Conservation (phyloP, 2,797 vertebrate species). For the Phaenicophaeus curvirostris region DNA sequence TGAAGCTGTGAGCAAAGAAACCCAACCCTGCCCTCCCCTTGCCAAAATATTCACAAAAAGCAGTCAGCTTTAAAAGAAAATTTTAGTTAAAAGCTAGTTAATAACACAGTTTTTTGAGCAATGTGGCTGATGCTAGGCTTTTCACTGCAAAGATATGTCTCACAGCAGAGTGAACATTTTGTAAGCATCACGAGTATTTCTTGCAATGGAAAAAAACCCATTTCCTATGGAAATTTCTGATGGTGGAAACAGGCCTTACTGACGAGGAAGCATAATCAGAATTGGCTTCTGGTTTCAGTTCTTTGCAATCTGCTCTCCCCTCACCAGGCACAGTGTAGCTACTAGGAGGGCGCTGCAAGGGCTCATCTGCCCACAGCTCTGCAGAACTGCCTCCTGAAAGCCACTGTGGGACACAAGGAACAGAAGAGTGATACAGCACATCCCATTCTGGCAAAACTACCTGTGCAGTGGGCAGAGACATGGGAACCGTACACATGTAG, state of each 20-base stretch:
- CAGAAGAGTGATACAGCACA: neutral
- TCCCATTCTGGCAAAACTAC: rapidly evolving
- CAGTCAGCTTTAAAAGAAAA: neutral
- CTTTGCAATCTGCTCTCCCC: neutral
- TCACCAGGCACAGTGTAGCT: neutral
- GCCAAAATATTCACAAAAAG: neutral
- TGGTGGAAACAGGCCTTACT: neutral
- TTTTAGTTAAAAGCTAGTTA: neutral
- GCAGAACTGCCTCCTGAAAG: neutral
- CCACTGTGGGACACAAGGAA: neutral
- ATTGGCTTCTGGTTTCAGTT: neutral
- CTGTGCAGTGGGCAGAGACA: rapidly evolving
- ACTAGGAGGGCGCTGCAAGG: neutral
- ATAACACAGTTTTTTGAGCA: neutral
- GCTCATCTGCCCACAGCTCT: neutral
- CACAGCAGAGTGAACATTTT: rapidly evolving
- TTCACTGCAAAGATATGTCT: neutral
- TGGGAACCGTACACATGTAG: rapidly evolving
- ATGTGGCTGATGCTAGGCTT: neutral
- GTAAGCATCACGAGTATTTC: neutral
- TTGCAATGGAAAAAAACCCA: neutral
- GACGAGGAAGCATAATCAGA: neutral
- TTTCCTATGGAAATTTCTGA: neutral
- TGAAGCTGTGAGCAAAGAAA: neutral
- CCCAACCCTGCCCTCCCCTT: too few species aligned